These are phyloP conservation scores for Phymanthus crucifer DNA, from an alignment of 92 coral and sea anemone species.

Conservation along the genomic window DNA sequence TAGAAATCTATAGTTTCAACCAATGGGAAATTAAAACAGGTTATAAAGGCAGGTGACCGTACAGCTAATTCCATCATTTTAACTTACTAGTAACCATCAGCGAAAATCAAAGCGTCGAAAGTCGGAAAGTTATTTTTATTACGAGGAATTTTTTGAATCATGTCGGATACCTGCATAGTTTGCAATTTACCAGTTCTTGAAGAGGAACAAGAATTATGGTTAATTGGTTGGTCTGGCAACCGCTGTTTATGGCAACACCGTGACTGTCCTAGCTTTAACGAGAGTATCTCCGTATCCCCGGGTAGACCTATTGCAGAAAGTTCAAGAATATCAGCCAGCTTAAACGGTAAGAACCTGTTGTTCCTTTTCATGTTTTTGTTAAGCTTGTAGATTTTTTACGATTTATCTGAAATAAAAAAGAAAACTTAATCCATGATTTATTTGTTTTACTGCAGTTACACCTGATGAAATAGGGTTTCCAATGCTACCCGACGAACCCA, in stretches of 20 bases:
- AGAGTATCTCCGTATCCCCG: background rate
- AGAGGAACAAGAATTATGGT: background rate
- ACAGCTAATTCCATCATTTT: background rate
- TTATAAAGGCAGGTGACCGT: no score
- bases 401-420: background rate
- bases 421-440: background rate
- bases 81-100: background rate
- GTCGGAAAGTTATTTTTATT: background rate
- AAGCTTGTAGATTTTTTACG: background rate
- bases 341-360: background rate
- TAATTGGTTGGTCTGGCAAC: constrained; percentile 1
- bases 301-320: constrained; percentile 5
- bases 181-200: background rate
- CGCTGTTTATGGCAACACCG: background rate
- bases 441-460: background rate
- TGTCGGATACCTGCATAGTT: constrained; percentile 5
- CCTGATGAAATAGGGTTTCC: background rate
- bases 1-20: no score
- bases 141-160: background rate
- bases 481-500: background rate
- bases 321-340: constrained; percentile 3
- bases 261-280: background rate
- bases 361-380: background rate
- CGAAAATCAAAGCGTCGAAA: constrained; percentile 1
- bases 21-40: no score